Percentiles rank a stretch among this genome's conserved stretches.
Conservation (phyloP, 2,888 invertebrate genomes). For the Caenorhabditis zanzibari region DNA sequence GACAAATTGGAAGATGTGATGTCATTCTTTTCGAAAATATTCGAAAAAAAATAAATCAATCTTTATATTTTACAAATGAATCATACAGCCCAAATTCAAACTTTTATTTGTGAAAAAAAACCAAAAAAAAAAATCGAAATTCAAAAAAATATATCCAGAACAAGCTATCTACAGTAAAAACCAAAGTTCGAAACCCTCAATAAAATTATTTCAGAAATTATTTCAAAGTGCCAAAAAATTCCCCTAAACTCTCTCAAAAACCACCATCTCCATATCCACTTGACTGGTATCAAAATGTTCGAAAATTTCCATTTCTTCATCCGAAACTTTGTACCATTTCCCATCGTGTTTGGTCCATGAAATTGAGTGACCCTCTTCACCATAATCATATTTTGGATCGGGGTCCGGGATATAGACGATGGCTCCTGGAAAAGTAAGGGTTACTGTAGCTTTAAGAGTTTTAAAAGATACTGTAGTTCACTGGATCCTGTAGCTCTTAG, state of each 20-base stretch:
- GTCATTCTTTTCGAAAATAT: no score
- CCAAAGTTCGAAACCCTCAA: not conserved
- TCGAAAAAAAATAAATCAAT: no score
- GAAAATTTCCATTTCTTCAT: not conserved
- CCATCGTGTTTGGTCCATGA: constrained; percentile 5
- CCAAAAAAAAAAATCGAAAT: no score
- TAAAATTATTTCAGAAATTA: not conserved
- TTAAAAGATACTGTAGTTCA: no score
- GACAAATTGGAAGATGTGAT: no score
- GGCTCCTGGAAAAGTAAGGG: not conserved
- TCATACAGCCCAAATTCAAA: no score
- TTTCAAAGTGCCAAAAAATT: not conserved
- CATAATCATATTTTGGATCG: not conserved
- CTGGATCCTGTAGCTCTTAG: no score
- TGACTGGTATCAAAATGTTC: not conserved
- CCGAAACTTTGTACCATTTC: constrained; percentile 13
- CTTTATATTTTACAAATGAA: no score
- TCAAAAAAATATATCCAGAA: not conserved
- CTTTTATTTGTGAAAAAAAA: no score
- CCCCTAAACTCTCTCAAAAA: constrained; percentile 14
- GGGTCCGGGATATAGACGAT: constrained; percentile 13
- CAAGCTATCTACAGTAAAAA: not conserved
- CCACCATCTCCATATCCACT: constrained; percentile 14
- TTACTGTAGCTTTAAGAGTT: not conserved
- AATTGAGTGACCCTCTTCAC: constrained; percentile 14